Base-by-base conservation (phyloP, 2,797 vertebrate genomes). In the Falco cherrug region DNA sequence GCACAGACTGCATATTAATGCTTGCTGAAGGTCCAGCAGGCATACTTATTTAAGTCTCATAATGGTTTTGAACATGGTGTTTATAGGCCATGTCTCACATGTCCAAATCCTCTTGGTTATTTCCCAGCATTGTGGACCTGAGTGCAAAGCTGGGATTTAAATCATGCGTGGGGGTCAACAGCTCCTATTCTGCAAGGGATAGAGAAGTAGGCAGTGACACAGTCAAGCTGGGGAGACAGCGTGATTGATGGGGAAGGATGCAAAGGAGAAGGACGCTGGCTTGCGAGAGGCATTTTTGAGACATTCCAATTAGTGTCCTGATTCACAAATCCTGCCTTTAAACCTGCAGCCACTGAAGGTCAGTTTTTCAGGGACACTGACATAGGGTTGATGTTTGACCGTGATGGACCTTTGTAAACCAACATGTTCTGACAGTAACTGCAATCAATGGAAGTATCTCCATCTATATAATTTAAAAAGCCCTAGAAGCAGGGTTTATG, bases 291-390 rank as follows among this genome's bases (percentile, higher is more conserved):
- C 71, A 93, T 43, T 93, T 91, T 50, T 75, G 89, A 92, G 67
- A 94, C 79, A 33, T 89, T 93, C 57, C 85, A 94, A 39, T 95
- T 94, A 86, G 60, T 48, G 45, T 68, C 67, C 50, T 77, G 84
- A 88, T 95, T 95, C 95, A 82, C 67, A 93, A 95, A 94, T 95
- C 67, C 39, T 83, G 28, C 63, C 61, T 68, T 95, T 95, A 93
- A 92, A 84, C 82, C 35, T 65, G 47, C 76, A 88, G 68, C 61
- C 65, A 89, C 56, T 53, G 68, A 83, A 89, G 81, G 73, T 74
- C 76, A 11, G 33, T 81, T 80, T 94, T 89, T 90, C 84, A 84
- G 59, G 51, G 60, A 50, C 18, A 6, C 39, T 88, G 79, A 56
- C 59, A 47, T 29, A 83, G 21, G 43, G 54, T 63, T 92, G 73